A percentile compares a stretch with the other conserved stretches of the same genome.
Conservation (phyloP, 2,888 invertebrate genomes). For the Coleophora flavipennella region DNA sequence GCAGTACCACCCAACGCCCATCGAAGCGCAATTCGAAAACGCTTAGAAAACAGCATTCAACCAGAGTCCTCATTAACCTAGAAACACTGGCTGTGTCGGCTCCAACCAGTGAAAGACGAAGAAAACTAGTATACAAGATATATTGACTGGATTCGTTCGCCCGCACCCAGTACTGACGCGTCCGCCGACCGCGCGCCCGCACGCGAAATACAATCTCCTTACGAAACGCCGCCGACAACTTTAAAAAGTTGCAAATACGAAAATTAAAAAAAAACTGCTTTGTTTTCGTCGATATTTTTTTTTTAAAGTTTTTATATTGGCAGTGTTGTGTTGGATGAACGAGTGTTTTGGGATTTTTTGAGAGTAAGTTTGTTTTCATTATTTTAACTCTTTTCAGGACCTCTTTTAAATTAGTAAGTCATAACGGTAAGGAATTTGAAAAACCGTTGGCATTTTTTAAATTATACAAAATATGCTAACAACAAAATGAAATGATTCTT, state of each 20-base stretch:
- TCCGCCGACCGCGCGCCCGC: conserved; percentile 32
- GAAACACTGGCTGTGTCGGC: conserved; percentile 47
- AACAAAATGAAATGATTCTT: no score
- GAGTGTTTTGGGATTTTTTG: conserved; percentile 36
- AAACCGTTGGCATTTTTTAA: no score
- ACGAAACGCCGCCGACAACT: conserved; percentile 13
- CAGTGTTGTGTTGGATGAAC: conserved; percentile 29
- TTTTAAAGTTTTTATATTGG: conserved; percentile 20
- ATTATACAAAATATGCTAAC: no score
- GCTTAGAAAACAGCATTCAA: conserved; percentile 57
- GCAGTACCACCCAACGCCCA: conserved; percentile 30
- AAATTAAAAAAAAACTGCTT: conserved; percentile 1
- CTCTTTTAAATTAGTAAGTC: no score
- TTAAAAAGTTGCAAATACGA: conserved; percentile 18
- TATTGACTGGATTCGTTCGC: conserved; percentile 41
- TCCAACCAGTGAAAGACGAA: conserved; percentile 63
- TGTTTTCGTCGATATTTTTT: not conserved
- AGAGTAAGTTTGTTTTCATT: conserved; percentile 31
- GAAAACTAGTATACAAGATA: conserved; percentile 65
- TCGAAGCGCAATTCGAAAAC: conserved; percentile 55
- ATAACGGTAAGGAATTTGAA: no score
- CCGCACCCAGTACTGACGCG: conserved; percentile 38
- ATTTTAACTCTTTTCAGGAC: not conserved
- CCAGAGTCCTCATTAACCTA: conserved; percentile 67
- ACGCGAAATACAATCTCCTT: conserved; percentile 10